A percentile compares a stretch with the other conserved stretches of the same genome.
These are phyloP conservation scores for Meganola albula DNA, from an alignment of 2,888 invertebrate genomes.

Conservation along the genomic window DNA sequence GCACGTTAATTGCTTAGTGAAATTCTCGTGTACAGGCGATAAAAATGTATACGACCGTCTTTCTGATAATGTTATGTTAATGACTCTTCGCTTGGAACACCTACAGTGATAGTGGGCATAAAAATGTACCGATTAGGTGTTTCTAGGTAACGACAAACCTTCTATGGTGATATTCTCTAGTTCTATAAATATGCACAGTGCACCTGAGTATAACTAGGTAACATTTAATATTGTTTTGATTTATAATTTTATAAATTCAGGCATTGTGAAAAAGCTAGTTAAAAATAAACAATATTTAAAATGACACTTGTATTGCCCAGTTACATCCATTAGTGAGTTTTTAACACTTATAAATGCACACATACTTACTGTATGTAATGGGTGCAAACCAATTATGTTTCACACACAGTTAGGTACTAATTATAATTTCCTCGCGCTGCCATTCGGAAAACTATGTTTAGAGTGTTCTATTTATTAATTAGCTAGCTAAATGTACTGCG, in stretches of 20 bases:
- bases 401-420: slow-evolving; percentile 52
- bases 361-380: slow-evolving; percentile 30
- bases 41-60: slow-evolving; percentile 11
- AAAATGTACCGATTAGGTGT: slow-evolving; percentile 1
- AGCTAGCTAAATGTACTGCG: slow-evolving; percentile 45
- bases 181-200: too few species aligned
- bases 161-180: too few species aligned
- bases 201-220: too few species aligned
- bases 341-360: slow-evolving; percentile 10
- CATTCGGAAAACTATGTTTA: slow-evolving; percentile 56
- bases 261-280: too few species aligned
- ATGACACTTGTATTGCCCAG: slow-evolving; percentile 10
- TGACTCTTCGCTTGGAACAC: slow-evolving; percentile 2
- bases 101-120: slow-evolving; percentile 7
- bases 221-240: too few species aligned
- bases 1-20: slow-evolving; percentile 18
- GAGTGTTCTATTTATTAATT: slow-evolving; percentile 56
- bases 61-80: slow-evolving; percentile 17
- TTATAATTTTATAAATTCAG: too few species aligned
- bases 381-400: slow-evolving; percentile 52
- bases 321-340: slow-evolving; percentile 11
- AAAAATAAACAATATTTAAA: too few species aligned
- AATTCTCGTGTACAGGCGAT: slow-evolving; percentile 14
- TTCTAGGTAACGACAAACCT: slow-evolving; percentile 6
- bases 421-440: slow-evolving; percentile 56